Evolutionary conservation across 2,113 vertebrate genomes (phyloP).

Genomic region (Pyrgilauda ruficollis): DNA sequence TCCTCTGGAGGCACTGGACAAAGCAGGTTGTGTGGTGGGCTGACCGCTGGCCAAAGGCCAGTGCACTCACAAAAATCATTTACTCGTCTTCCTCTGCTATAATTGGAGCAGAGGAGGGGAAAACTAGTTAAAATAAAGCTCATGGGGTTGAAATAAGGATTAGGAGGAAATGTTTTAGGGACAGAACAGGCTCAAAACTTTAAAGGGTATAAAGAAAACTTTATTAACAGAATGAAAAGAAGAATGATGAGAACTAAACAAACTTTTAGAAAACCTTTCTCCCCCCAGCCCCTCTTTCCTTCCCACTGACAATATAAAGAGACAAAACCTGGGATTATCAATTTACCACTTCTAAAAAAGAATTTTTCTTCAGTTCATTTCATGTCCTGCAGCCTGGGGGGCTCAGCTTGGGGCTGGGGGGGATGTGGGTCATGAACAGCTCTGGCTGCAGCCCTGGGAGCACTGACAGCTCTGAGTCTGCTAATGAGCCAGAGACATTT

Average conservation of each 20-base stretch:
- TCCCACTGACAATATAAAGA: accelerated
- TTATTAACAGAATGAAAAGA: not conserved
- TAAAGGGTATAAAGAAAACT: not conserved
- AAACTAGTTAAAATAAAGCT: not conserved
- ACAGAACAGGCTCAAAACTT: not conserved
- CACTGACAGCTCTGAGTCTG: not conserved
- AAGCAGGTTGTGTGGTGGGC: accelerated
- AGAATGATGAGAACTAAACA: not conserved
- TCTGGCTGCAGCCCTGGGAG: not conserved
- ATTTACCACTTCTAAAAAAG: not conserved
- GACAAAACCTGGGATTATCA: not conserved
- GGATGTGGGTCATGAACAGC: not conserved
- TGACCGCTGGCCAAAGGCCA: not conserved
- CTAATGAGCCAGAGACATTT: constrained; percentile 12
- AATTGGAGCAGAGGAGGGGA: not conserved
- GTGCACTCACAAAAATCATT: not conserved
- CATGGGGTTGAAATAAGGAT: no score
- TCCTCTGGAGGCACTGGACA: not conserved
- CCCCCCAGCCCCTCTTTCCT: not conserved
- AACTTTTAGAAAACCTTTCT: not conserved
- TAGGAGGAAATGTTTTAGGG: not conserved
- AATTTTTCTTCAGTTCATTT: not conserved
- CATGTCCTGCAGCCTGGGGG: not conserved
- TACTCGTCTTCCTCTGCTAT: not conserved
- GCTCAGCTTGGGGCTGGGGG: not conserved